Percentiles rank a stretch among this genome's conserved stretches.
Evolutionary conservation across 92 coral and sea anemone species (phyloP).

Genomic region (Palythoa grandiflora): DNA sequence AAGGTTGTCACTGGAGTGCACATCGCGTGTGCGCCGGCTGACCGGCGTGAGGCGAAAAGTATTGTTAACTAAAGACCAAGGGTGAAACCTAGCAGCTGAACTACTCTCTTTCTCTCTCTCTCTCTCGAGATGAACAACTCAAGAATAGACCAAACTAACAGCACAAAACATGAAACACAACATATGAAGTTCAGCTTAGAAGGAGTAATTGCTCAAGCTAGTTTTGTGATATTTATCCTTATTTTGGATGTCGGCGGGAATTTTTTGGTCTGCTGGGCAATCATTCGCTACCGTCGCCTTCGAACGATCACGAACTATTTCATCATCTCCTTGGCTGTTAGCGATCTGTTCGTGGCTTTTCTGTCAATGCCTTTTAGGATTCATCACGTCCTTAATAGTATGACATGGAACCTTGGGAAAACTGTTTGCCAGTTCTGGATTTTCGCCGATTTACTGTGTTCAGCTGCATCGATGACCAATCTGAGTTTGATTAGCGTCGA

Average conservation of each 20-base stretch:
- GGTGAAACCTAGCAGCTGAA: neutral
- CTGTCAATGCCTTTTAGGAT: conserved; percentile 92
- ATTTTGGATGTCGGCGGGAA: conserved; percentile 93
- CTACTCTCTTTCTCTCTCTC: neutral
- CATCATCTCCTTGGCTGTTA: conserved; percentile 94
- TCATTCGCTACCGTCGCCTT: conserved; percentile 81
- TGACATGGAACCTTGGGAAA: conserved; percentile 92
- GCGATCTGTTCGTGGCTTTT: conserved; percentile 89
- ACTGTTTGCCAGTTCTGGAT: conserved; percentile 85
- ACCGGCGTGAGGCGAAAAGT: neutral
- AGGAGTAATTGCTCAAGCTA: conserved; percentile 83
- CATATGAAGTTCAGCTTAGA: conserved; percentile 45
- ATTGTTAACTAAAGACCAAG: neutral
- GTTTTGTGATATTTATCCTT: conserved; percentile 89
- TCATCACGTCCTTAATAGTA: conserved; percentile 83
- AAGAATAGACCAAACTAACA: neutral
- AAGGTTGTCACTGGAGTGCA: no score
- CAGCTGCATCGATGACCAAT: conserved; percentile 89
- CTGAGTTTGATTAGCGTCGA: conserved; percentile 89
- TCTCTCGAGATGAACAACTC: conserved; percentile 34
- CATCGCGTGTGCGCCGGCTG: neutral
- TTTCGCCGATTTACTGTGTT: conserved; percentile 85
- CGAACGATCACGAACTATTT: conserved; percentile 94
- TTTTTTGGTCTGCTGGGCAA: conserved; percentile 87
- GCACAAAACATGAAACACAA: neutral